Evolutionary conservation across 2,797 vertebrate species (phyloP).

Genomic region (Mareca penelope): DNA sequence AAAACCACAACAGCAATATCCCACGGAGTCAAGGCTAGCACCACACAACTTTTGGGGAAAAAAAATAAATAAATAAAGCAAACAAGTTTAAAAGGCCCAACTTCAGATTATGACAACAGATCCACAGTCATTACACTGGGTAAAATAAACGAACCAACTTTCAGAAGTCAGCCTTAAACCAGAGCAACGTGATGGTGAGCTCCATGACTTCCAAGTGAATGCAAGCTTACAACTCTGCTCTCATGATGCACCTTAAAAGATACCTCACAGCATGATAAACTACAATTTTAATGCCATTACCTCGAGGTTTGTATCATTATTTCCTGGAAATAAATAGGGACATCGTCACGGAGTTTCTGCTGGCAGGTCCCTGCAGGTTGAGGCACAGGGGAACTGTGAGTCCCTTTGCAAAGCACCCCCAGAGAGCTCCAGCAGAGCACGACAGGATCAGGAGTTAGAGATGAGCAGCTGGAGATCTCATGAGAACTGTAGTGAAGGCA

Average conservation of each 20-base stretch:
- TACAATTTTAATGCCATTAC: fast-evolving
- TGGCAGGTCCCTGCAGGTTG: neutral
- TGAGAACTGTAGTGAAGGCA: neutral
- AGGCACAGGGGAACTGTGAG: fast-evolving
- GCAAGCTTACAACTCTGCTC: fast-evolving
- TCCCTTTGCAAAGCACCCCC: fast-evolving
- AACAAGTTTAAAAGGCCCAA: neutral
- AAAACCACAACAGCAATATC: neutral
- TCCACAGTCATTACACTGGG: neutral
- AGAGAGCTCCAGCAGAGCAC: neutral
- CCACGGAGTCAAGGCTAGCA: neutral
- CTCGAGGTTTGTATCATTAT: neutral
- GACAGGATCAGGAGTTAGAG: neutral
- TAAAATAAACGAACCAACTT: neutral
- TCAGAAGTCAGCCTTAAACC: neutral
- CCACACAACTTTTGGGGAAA: neutral
- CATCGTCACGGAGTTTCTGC: fast-evolving
- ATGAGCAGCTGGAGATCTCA: neutral
- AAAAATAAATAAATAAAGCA: neutral
- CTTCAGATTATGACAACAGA: neutral
- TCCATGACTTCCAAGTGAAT: neutral
- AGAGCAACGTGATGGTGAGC: fast-evolving
- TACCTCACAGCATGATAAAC: fast-evolving
- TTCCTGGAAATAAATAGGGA: fast-evolving
- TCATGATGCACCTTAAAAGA: fast-evolving